A percentile compares a stretch with the other conserved stretches of the same genome.
Evolutionary conservation across 2,888 invertebrate species (phyloP).

Genomic region (Nycteola revayana): DNA sequence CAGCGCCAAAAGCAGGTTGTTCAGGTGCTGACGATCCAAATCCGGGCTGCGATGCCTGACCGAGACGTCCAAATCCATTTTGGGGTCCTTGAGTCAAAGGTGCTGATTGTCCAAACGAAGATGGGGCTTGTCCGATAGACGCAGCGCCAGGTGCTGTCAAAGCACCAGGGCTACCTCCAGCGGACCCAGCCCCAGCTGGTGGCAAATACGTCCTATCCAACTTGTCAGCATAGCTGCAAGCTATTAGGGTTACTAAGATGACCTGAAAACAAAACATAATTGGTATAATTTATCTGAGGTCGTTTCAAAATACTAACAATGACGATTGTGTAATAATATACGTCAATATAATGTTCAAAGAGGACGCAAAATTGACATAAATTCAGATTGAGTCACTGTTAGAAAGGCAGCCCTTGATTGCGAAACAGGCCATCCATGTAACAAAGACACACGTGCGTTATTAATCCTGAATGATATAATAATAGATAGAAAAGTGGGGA

Average conservation of each 20-base stretch:
- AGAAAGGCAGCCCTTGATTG: slow-evolving; percentile 23
- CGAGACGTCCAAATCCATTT: slow-evolving; percentile 7
- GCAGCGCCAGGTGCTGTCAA: slow-evolving; percentile 50
- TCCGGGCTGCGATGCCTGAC: slow-evolving; percentile 17
- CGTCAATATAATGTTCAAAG: neutral
- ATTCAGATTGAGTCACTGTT: slow-evolving; percentile 16
- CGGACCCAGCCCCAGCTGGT: slow-evolving; percentile 60
- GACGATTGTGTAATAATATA: neutral
- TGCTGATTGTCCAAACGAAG: slow-evolving; percentile 14
- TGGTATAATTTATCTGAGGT: slow-evolving; percentile 8
- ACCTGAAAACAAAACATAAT: slow-evolving; percentile 50
- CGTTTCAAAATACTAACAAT: neutral
- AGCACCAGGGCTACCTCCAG: slow-evolving; percentile 69
- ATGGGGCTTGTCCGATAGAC: slow-evolving; percentile 14
- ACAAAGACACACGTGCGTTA: slow-evolving; percentile 1
- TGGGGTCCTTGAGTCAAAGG: slow-evolving; percentile 4
- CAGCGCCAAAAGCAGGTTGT: slow-evolving; percentile 22
- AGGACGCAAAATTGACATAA: slow-evolving; percentile 14
- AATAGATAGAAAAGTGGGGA: too few relatives aligned
- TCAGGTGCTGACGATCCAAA: slow-evolving; percentile 15
- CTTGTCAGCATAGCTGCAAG: slow-evolving; percentile 67
- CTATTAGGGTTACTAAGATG: slow-evolving; percentile 62
- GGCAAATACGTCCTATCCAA: slow-evolving; percentile 72
- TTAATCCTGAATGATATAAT: too few relatives aligned
- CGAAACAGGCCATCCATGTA: slow-evolving; percentile 4